Percentiles rank a stretch among this genome's conserved stretches.
Evolutionary conservation across 2,888 invertebrate species (phyloP).

Genomic region (Epinotia nisella): DNA sequence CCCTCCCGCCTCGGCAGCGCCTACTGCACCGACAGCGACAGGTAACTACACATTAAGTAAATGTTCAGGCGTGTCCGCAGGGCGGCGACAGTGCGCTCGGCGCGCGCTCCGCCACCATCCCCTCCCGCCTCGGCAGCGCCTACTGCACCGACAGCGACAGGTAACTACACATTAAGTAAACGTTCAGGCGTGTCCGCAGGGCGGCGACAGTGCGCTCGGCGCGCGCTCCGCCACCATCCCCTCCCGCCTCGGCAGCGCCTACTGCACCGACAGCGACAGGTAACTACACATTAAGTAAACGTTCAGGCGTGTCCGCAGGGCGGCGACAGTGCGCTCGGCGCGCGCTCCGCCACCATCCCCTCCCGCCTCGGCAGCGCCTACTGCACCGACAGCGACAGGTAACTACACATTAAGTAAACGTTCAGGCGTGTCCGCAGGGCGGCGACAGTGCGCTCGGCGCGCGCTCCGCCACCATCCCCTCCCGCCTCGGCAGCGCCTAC

Average conservation of each 20-base stretch:
- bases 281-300: constrained; percentile 48
- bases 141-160: constrained; percentile 79
- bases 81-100: constrained; percentile 67
- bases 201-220: constrained; percentile 65
- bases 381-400: constrained; percentile 79
- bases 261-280: constrained; percentile 79
- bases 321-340: constrained; percentile 65
- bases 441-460: too few species aligned
- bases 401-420: constrained; percentile 22
- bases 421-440: constrained; percentile 52
- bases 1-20: constrained; percentile 69
- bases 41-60: constrained; percentile 54
- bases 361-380: constrained; percentile 70
- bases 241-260: constrained; percentile 68
- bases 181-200: constrained; percentile 53
- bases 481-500: too few species aligned
- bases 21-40: constrained; percentile 78
- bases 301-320: constrained; percentile 53
- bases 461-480: too few species aligned
- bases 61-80: constrained; percentile 51
- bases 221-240: constrained; percentile 68
- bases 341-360: constrained; percentile 67
- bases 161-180: constrained; percentile 52
- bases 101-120: constrained; percentile 66
- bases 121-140: constrained; percentile 67